Conservation (phyloP, 2,888 invertebrate species). For the Mythimna pallens region DNA sequence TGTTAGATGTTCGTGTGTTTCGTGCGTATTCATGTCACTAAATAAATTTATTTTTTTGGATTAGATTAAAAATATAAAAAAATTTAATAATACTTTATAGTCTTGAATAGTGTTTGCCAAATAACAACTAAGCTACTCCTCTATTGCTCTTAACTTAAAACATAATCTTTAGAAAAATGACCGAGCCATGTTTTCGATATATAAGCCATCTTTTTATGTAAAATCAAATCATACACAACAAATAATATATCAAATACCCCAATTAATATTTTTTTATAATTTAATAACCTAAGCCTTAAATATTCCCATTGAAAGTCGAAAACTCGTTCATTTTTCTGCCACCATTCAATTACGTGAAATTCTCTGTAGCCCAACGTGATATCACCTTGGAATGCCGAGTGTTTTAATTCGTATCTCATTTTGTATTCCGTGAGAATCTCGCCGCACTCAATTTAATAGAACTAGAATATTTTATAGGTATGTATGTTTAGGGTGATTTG, state of each 20-base stretch:
- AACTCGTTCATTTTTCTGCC: conserved; percentile 29
- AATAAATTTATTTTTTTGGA: too few species aligned
- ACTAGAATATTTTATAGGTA: conserved; percentile 33
- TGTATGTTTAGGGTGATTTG: background rate
- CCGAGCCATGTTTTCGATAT: too few species aligned
- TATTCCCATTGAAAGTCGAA: conserved; percentile 32
- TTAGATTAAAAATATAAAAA: too few species aligned
- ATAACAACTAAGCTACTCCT: too few species aligned
- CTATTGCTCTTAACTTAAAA: too few species aligned
- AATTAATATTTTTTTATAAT: background rate
- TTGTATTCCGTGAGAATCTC: conserved; percentile 37
- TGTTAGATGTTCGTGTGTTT: too few species aligned
- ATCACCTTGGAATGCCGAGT: conserved; percentile 32
- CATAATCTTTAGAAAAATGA: too few species aligned
- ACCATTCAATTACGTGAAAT: conserved; percentile 25
- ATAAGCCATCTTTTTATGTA: background rate
- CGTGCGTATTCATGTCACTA: too few species aligned
- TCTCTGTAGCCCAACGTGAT: conserved; percentile 26
- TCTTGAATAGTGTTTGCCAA: too few species aligned
- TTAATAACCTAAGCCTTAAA: conserved; percentile 33
- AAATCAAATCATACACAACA: background rate
- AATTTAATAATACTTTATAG: too few species aligned
- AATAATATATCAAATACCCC: conserved; percentile 3
- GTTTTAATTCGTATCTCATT: conserved; percentile 51
- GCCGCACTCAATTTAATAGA: conserved; percentile 44